phyloP scores from a whole-genome alignment of 2,888 invertebrate species.

The Drosophila helvetica region DNA sequence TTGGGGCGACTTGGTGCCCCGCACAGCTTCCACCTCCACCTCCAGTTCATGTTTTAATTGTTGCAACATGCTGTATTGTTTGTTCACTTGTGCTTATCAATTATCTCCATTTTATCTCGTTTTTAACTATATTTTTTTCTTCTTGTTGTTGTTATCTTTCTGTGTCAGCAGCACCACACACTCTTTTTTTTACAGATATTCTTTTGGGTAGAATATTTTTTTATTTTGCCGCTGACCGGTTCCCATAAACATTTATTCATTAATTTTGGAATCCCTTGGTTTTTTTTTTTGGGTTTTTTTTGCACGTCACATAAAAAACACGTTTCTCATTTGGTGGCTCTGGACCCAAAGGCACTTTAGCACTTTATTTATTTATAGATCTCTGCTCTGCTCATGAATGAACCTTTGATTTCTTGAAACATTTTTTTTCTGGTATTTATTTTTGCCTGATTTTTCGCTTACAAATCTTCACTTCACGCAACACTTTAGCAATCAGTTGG shows the following conservation, averaged over 20 bases:
- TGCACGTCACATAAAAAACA: conserved; percentile 47
- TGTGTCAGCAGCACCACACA: conserved; percentile 50
- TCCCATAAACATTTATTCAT: conserved; percentile 25
- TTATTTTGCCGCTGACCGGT: conserved; percentile 31
- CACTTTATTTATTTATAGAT: conserved; percentile 65
- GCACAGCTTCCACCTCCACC: conserved; percentile 65
- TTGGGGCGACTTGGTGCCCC: conserved; percentile 1
- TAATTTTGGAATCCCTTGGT: conserved; percentile 31
- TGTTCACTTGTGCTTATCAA: conserved; percentile 51
- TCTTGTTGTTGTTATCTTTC: conserved; percentile 67
- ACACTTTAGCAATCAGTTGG: conserved; percentile 71
- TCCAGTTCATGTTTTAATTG: conserved; percentile 36
- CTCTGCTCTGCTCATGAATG: conserved; percentile 64
- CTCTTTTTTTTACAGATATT: conserved; percentile 46
- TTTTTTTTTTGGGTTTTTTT: conserved; percentile 18
- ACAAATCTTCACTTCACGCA: conserved; percentile 57
- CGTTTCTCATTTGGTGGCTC: conserved; percentile 41
- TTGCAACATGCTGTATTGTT: conserved; percentile 58
- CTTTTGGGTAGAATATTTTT: conserved; percentile 32
- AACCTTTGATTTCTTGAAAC: conserved; percentile 55
- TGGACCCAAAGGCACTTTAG: conserved; percentile 39
- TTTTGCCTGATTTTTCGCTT: conserved; percentile 13
- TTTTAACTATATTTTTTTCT: conserved; percentile 43
- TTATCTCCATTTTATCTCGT: conserved; percentile 34
- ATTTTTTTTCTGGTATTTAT: conserved; percentile 20